Percentiles rank a stretch among this genome's conserved stretches.
Evolutionary conservation across 2,797 vertebrate genomes (phyloP).

Genomic region (Gallirallus australis): DNA sequence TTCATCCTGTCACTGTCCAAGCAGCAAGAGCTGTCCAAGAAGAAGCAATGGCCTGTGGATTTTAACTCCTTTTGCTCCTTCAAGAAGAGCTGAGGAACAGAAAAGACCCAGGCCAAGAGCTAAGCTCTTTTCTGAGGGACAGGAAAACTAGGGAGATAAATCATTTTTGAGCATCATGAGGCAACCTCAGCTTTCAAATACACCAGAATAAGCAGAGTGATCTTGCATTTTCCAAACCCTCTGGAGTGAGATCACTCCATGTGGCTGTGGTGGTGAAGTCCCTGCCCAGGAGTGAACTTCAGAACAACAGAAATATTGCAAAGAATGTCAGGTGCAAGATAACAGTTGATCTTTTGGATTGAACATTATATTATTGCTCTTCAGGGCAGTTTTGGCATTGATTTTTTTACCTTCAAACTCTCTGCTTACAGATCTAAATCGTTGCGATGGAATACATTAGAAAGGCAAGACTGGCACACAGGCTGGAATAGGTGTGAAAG

Average conservation of each 20-base stretch:
- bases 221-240: background rate
- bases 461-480: background rate
- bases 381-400: background rate
- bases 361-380: background rate
- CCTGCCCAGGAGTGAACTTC: background rate
- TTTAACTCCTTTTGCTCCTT: background rate
- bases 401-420: background rate
- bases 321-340: background rate
- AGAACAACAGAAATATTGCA: background rate
- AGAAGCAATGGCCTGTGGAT: background rate
- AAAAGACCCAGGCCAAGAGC: background rate
- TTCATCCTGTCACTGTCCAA: background rate
- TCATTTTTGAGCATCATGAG: background rate
- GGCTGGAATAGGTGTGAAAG: background rate
- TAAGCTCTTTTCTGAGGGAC: background rate
- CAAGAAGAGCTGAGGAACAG: background rate
- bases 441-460: background rate
- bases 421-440: background rate
- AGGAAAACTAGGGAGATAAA: background rate
- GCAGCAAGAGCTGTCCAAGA: conserved; percentile 6
- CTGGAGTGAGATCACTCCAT: rapidly evolving
- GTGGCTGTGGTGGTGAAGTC: background rate
- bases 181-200: background rate
- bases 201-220: background rate
- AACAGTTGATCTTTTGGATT: background rate